Conservation (phyloP, 2,113 vertebrate genomes). For the Engraulis encrasicolus region DNA sequence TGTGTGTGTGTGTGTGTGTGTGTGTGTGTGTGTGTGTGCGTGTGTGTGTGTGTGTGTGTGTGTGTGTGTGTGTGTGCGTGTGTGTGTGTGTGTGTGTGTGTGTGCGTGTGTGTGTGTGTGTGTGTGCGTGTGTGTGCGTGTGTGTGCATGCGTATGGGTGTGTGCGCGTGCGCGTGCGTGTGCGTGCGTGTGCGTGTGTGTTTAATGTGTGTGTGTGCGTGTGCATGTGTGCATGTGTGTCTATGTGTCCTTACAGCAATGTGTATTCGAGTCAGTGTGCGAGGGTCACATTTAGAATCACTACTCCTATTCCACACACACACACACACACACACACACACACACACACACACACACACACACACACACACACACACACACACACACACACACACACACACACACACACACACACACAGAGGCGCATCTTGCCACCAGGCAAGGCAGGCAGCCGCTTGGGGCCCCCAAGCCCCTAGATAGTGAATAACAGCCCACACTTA, state of each 20-base stretch:
- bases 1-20: neutral
- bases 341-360: neutral
- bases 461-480: too few relatives aligned
- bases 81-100: slow-evolving; percentile 1
- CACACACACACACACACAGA: neutral
- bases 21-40: slow-evolving; percentile 7
- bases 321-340: neutral
- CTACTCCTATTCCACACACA: too few relatives aligned
- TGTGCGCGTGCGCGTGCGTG: neutral
- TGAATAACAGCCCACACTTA: too few relatives aligned
- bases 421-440: too few relatives aligned
- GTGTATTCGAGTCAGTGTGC: too few relatives aligned
- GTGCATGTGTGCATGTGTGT: too few relatives aligned
- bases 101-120: neutral
- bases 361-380: neutral
- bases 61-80: neutral
- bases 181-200: neutral
- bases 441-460: too few relatives aligned
- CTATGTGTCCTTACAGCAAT: too few relatives aligned
- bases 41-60: slow-evolving; percentile 11
- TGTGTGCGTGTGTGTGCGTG: neutral
- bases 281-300: too few relatives aligned
- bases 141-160: neutral
- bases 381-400: neutral
- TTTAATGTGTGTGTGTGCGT: neutral